Percentiles rank a stretch among this genome's conserved stretches.
phyloP scores from a whole-genome alignment of 1,140 invertebrate genomes.

The Diachasmimorpha longicaudata region DNA sequence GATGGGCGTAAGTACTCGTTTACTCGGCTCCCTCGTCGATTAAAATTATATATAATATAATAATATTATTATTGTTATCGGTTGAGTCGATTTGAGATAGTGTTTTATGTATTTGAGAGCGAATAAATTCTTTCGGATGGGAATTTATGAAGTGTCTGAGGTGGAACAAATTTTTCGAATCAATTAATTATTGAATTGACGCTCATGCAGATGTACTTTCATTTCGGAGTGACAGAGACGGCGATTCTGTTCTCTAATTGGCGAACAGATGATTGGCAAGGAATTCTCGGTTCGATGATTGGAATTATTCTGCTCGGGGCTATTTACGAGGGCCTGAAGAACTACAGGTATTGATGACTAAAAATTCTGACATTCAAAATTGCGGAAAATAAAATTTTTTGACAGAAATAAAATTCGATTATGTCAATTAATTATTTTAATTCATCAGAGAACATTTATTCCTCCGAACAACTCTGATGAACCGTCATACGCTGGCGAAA shows the following conservation, averaged over 20 bases:
- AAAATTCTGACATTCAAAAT: too few relatives aligned
- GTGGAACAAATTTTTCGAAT: too few relatives aligned
- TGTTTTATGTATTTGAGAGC: too few relatives aligned
- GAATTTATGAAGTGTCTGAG: too few relatives aligned
- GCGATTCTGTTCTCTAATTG: conserved; percentile 52
- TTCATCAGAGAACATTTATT: background rate
- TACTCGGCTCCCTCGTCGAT: too few relatives aligned
- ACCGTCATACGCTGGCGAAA: background rate
- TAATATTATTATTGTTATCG: too few relatives aligned
- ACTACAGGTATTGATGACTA: conserved; percentile 44
- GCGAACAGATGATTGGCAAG: conserved; percentile 42
- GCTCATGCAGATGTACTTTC: conserved; percentile 51
- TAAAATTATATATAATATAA: too few relatives aligned
- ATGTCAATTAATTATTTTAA: too few relatives aligned
- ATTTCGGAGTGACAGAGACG: conserved; percentile 47
- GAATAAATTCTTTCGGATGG: too few relatives aligned
- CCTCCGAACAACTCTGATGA: background rate
- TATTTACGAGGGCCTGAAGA: conserved; percentile 55
- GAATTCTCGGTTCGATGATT: conserved; percentile 48
- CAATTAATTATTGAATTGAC: background rate
- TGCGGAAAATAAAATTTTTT: too few relatives aligned
- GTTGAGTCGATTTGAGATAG: too few relatives aligned
- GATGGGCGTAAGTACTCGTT: conserved; percentile 26
- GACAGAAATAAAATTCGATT: too few relatives aligned
- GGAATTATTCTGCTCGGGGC: conserved; percentile 47